Percentiles rank a stretch among this genome's conserved stretches.
phyloP scores from a whole-genome alignment of 2,888 invertebrate species.

The Dynastes hyllus region DNA sequence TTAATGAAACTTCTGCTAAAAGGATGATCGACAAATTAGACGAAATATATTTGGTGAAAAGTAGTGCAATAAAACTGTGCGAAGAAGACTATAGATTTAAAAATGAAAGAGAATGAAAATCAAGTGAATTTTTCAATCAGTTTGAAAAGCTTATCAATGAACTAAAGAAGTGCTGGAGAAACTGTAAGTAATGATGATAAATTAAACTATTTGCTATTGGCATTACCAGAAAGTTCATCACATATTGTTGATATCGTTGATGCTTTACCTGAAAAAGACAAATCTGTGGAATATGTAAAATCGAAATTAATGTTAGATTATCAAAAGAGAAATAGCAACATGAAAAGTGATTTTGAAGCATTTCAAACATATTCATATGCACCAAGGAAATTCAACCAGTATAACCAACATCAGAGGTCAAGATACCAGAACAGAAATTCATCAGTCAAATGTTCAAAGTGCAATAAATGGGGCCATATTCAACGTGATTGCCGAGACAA shows the following conservation, averaged over 20 bases:
- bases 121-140: slow-evolving; percentile 43
- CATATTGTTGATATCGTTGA: slow-evolving; percentile 50
- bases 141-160: slow-evolving; percentile 51
- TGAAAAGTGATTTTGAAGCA: neutral
- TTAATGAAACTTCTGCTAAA: slow-evolving; percentile 27
- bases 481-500: neutral
- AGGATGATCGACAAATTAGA: slow-evolving; percentile 54
- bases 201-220: slow-evolving; percentile 53
- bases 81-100: slow-evolving; percentile 52
- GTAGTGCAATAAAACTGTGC: slow-evolving; percentile 50
- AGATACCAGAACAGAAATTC: too few relatives aligned
- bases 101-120: slow-evolving; percentile 48
- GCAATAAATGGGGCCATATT: too few relatives aligned
- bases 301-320: slow-evolving; percentile 54
- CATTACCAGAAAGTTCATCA: slow-evolving; percentile 51
- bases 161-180: neutral
- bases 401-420: too few relatives aligned
- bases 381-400: too few relatives aligned
- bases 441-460: too few relatives aligned
- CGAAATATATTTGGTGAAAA: slow-evolving; percentile 48
- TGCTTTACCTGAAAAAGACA: slow-evolving; percentile 52
- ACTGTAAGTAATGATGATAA: slow-evolving; percentile 51
- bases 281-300: slow-evolving; percentile 54
- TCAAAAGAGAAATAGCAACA: slow-evolving; percentile 48
- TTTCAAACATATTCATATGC: neutral